Conservation (phyloP, 2,888 invertebrate genomes). For the Cotesia congregata region DNA sequence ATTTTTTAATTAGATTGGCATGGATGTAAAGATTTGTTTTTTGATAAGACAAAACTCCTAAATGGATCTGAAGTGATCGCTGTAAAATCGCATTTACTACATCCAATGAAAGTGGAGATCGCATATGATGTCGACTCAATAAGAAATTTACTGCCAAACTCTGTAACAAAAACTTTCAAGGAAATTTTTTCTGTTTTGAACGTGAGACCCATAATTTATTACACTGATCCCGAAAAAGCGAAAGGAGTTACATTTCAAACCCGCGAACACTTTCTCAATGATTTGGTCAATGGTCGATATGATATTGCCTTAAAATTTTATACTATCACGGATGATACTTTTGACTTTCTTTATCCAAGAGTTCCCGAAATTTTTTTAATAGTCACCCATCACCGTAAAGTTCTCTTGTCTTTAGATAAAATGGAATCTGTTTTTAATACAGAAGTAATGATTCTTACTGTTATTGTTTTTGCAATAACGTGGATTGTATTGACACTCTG, state of each 20-base stretch:
- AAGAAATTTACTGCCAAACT: no score
- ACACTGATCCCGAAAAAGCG: neutral
- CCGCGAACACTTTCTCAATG: no score
- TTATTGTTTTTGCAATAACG: neutral
- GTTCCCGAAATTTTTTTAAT: neutral
- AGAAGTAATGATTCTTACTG: neutral
- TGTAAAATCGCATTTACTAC: no score
- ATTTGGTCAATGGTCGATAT: no score
- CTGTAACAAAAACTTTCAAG: no score
- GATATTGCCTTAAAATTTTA: no score
- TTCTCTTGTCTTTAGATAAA: neutral
- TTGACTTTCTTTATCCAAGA: neutral
- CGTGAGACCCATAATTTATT: neutral
- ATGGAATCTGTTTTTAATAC: neutral
- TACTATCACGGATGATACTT: no score
- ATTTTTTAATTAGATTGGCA: no score
- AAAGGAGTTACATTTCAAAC: no score
- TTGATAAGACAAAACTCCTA: slow-evolving; percentile 12
- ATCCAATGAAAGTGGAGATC: no score
- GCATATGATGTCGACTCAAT: no score
- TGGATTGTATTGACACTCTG: neutral
- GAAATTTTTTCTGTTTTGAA: neutral
- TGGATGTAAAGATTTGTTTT: neutral
- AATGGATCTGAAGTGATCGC: slow-evolving; percentile 4
- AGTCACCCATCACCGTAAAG: neutral